A percentile compares a stretch with the other conserved stretches of the same genome.
These are phyloP conservation scores for Cromileptes altivelis DNA, from an alignment of 2,113 vertebrate species.

Conservation along the genomic window DNA sequence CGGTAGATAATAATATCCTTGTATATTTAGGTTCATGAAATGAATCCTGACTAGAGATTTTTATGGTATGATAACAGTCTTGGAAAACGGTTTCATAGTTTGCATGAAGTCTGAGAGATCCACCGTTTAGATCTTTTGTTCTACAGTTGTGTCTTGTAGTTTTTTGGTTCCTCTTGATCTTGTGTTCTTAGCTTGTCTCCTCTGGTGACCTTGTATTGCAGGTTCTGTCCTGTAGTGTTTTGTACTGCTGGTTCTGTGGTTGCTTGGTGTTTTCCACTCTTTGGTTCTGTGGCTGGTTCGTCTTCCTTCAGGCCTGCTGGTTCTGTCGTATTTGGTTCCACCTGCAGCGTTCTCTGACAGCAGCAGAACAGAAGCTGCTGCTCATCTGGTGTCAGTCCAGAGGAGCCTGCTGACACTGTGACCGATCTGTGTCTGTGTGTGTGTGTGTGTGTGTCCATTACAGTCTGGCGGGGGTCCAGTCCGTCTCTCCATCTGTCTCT, in stretches of 20 bases:
- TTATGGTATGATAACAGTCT: too few relatives aligned
- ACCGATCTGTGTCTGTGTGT: background rate
- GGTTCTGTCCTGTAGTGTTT: background rate
- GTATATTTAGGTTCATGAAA: too few relatives aligned
- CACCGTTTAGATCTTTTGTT: background rate
- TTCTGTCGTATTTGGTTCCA: background rate
- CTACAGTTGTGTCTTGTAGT: background rate
- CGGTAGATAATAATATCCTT: too few relatives aligned
- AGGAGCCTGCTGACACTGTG: slow-evolving; percentile 31
- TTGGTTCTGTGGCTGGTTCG: background rate
- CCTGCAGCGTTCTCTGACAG: background rate
- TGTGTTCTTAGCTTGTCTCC: background rate
- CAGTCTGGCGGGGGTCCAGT: slow-evolving; percentile 15
- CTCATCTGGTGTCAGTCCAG: slow-evolving; percentile 14
- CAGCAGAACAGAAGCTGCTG: slow-evolving; percentile 36
- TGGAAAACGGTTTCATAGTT: too few relatives aligned
- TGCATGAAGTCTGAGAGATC: too few relatives aligned
- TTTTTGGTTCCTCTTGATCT: background rate
- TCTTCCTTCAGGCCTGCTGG: background rate
- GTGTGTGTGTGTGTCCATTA: background rate
- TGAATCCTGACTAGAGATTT: too few relatives aligned
- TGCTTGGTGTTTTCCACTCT: background rate
- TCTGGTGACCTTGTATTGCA: background rate
- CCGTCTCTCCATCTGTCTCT: background rate
- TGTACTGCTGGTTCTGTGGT: background rate